These are phyloP conservation scores for Tinamus guttatus DNA, from an alignment of 2,113 vertebrate genomes.

Conservation along the genomic window DNA sequence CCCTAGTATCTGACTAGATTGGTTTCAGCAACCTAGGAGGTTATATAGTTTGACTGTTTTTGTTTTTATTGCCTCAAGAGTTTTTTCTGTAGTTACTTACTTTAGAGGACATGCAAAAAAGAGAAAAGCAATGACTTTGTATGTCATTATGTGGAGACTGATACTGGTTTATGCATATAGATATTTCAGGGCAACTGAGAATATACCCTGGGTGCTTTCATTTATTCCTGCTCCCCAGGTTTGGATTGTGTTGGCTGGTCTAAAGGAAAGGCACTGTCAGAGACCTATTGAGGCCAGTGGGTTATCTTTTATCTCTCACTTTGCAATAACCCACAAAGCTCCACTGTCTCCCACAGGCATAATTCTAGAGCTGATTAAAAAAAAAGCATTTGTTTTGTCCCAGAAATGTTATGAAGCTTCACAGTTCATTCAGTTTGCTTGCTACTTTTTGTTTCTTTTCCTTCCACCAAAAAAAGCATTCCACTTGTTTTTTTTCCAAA, in stretches of 20 bases:
- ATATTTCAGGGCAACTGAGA: neutral
- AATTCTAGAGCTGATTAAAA: neutral
- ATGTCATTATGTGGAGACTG: neutral
- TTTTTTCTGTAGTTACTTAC: neutral
- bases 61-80: neutral
- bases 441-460: neutral
- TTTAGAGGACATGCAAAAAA: rapidly evolving
- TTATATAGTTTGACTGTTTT: neutral
- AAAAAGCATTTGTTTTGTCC: neutral
- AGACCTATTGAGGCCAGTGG: neutral
- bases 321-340: neutral
- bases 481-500: neutral
- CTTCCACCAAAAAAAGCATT: neutral
- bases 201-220: neutral
- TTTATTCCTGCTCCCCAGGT: neutral
- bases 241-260: neutral
- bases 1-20: neutral
- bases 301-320: neutral
- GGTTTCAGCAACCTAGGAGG: neutral
- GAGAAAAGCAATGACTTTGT: rapidly evolving
- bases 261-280: neutral
- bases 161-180: neutral
- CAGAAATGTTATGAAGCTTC: neutral
- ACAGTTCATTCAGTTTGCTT: neutral
- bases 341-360: neutral